phyloP scores from a whole-genome alignment of 2,888 invertebrate species.

The Arrhopalites spinosus region DNA sequence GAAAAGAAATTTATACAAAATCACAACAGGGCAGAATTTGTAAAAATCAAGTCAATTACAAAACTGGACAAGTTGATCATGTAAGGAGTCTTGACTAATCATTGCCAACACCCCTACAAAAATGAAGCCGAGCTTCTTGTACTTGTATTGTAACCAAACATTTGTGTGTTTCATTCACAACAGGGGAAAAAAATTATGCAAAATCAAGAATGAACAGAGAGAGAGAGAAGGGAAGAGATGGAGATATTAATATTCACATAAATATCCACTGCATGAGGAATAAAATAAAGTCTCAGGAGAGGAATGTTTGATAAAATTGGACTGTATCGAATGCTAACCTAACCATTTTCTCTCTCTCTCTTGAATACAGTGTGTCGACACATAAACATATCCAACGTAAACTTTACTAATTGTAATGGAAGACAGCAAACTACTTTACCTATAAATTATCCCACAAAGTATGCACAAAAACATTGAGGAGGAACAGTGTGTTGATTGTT shows the following conservation, averaged over 20 bases:
- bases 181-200: too few relatives aligned
- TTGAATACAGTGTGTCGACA: not conserved
- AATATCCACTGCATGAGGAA: not conserved
- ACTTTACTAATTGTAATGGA: constrained; percentile 23
- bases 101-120: too few relatives aligned
- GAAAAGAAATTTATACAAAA: not conserved
- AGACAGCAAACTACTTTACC: constrained; percentile 15
- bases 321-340: too few relatives aligned
- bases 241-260: not conserved
- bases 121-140: too few relatives aligned
- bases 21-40: not conserved
- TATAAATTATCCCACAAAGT: constrained; percentile 15
- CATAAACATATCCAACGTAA: constrained; percentile 16
- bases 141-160: too few relatives aligned
- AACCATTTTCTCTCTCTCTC: not conserved
- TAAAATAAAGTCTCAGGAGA: not conserved
- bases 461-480: too few relatives aligned
- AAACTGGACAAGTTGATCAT: not conserved
- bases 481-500: too few relatives aligned
- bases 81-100: too few relatives aligned
- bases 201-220: not conserved
- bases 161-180: too few relatives aligned
- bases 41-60: not conserved
- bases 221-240: not conserved
- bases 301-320: not conserved